Evolutionary conservation across 1,140 invertebrate species (phyloP), one percentile per base, ranked within the genome.

Genomic region (Elymnias hypermnestra): DNA sequence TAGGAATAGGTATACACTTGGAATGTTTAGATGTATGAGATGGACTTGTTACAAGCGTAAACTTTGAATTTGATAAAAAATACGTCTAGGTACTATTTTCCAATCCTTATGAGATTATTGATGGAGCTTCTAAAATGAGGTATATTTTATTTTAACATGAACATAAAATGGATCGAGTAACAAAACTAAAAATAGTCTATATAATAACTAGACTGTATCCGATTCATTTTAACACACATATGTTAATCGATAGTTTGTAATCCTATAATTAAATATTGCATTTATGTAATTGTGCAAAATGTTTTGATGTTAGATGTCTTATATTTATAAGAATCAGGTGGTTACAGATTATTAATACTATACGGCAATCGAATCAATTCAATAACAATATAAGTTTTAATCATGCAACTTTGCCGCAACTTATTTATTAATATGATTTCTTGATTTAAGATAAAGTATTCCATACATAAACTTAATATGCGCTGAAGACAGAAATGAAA

Each of bases 171-270:
- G n/a, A n/a, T n/a, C n/a, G n/a, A n/a, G n/a, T n/a, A n/a, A n/a
- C n/a, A n/a, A n/a, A n/a, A n/a, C n/a, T n/a, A n/a, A n/a, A n/a
- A n/a, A n/a, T n/a, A n/a, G n/a, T n/a, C n/a, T n/a, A n/a, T n/a
- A n/a, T n/a, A n/a, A n/a, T n/a, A n/a, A n/a, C n/a, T n/a, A n/a
- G n/a, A n/a, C n/a, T n/a, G 23, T 26, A n/a, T 25, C 2, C 7
- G 7, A 2, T 25, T 2, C 23, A 26, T n/a, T 7, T 0, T 5
- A 14, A 31, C 10, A 14, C 10, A 3, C 13, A 23, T 23, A 5
- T 44, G 29, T 44, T 44, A 35, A 31, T 23, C 19, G 19, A 44
- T 45, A 37, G 19, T 36, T 45, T 36, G 14, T 36, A 44, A 22
- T 21, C 33, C 10, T 25, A n/a, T 18, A 26, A 44, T 14, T 44